phyloP scores from a whole-genome alignment of 2,113 vertebrate genomes.

The Falco punctatus region DNA sequence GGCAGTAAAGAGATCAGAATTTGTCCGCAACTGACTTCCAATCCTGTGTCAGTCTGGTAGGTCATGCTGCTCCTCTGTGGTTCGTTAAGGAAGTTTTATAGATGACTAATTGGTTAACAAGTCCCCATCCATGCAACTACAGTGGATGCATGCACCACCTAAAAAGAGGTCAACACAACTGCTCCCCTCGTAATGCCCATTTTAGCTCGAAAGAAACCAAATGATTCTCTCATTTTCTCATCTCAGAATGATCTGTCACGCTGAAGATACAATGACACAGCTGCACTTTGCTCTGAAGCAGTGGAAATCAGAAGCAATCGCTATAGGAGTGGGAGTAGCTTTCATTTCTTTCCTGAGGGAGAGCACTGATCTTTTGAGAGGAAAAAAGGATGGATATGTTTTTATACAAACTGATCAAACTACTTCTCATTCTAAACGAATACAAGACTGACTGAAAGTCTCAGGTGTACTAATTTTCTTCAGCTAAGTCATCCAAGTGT shows the following conservation, averaged over 20 bases:
- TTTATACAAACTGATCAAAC: slow-evolving; percentile 68
- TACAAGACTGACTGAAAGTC: slow-evolving; percentile 65
- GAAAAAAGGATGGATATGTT: slow-evolving; percentile 64
- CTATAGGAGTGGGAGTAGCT: slow-evolving; percentile 39
- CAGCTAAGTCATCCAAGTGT: slow-evolving; percentile 41
- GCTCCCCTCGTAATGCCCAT: neutral
- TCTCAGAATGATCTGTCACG: slow-evolving; percentile 30
- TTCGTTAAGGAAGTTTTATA: neutral
- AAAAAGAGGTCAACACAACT: neutral
- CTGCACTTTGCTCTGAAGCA: slow-evolving; percentile 64
- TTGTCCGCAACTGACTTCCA: neutral
- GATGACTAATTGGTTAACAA: neutral
- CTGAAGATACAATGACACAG: slow-evolving; percentile 42
- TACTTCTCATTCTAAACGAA: slow-evolving; percentile 69
- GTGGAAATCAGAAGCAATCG: slow-evolving; percentile 61
- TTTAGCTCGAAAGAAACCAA: neutral
- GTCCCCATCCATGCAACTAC: neutral
- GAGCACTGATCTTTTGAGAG: slow-evolving; percentile 54
- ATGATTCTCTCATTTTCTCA: neutral
- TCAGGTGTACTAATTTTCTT: slow-evolving; percentile 61
- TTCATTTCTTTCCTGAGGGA: slow-evolving; percentile 71
- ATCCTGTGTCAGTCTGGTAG: neutral
- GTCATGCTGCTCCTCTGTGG: neutral
- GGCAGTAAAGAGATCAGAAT: neutral
- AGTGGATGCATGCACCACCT: neutral